Conservation (phyloP, 2,888 invertebrate species). For the Crepidodera aurea region DNA sequence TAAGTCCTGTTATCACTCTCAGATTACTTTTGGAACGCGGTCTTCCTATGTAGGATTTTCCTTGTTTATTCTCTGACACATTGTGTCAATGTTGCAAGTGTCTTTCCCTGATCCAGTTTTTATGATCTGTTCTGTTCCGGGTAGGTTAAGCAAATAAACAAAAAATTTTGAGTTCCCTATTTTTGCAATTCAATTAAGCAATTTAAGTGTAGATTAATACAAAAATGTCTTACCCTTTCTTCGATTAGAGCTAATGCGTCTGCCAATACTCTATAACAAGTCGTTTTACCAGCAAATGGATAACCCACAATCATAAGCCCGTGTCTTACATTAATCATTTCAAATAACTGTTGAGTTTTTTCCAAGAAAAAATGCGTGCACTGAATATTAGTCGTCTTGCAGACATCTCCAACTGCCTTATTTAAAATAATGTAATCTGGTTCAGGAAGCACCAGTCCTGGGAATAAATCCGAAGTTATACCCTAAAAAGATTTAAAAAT, state of each 20-base stretch:
- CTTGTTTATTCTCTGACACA: too few species aligned
- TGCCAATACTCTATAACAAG: conserved; percentile 84
- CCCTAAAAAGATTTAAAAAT: too few species aligned
- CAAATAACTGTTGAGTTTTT: conserved; percentile 89
- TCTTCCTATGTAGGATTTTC: too few species aligned
- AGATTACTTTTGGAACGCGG: too few species aligned
- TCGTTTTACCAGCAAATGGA: conserved; percentile 93
- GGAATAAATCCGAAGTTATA: conserved; percentile 93
- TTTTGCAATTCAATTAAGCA: too few species aligned
- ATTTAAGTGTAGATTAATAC: too few species aligned
- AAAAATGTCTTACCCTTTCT: conserved; percentile 66
- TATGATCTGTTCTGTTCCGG: too few species aligned
- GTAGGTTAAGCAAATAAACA: too few species aligned
- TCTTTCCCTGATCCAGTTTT: too few species aligned
- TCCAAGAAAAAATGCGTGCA: conserved; percentile 86
- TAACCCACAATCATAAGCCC: conserved; percentile 94
- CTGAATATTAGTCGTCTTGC: conserved; percentile 79
- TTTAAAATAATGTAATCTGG: conserved; percentile 82
- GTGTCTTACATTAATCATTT: conserved; percentile 94
- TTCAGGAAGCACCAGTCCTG: conserved; percentile 79
- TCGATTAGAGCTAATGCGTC: conserved; percentile 79
- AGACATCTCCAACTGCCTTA: conserved; percentile 70
- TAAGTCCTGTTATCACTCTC: too few species aligned
- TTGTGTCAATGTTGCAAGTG: too few species aligned
- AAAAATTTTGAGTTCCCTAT: too few species aligned